phyloP scores from a whole-genome alignment of 2,888 invertebrate genomes.

The Cantharis nigra region DNA sequence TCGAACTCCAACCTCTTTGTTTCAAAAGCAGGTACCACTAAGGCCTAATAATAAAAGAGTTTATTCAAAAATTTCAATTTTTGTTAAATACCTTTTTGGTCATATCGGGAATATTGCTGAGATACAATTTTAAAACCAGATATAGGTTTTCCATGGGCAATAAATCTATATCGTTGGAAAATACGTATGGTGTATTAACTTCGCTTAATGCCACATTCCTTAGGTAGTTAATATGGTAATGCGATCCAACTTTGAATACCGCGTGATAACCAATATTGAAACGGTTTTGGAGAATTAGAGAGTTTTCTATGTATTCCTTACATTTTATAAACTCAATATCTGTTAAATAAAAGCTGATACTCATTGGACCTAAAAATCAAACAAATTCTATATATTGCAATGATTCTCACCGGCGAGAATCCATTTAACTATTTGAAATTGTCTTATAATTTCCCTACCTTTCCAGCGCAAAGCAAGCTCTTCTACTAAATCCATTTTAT shows the following conservation, averaged over 20 bases:
- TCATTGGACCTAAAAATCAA: slow-evolving; percentile 70
- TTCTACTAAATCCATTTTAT: slow-evolving; percentile 82
- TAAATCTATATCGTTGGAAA: slow-evolving; percentile 89
- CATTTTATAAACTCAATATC: slow-evolving; percentile 85
- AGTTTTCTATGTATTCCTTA: slow-evolving; percentile 73
- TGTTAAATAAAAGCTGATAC: slow-evolving; percentile 83
- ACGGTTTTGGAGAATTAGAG: slow-evolving; percentile 71
- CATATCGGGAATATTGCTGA: slow-evolving; percentile 46
- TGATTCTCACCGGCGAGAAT: too few relatives aligned
- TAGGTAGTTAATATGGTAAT: slow-evolving; percentile 89
- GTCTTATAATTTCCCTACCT: slow-evolving; percentile 62
- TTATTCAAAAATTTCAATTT: background rate
- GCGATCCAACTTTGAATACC: slow-evolving; percentile 86
- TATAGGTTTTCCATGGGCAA: slow-evolving; percentile 83
- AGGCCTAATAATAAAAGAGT: slow-evolving; percentile 55
- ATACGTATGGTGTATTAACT: slow-evolving; percentile 80
- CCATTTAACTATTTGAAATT: too few relatives aligned
- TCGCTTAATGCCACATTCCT: slow-evolving; percentile 84
- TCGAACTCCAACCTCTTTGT: slow-evolving; percentile 80
- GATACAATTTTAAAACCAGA: slow-evolving; percentile 67
- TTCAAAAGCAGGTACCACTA: slow-evolving; percentile 91
- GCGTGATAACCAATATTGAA: slow-evolving; percentile 88
- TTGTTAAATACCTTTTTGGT: slow-evolving; percentile 58
- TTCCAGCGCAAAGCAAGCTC: slow-evolving; percentile 83
- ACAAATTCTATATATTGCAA: too few relatives aligned